A percentile compares a stretch with the other conserved stretches of the same genome.
phyloP scores from a whole-genome alignment of 2,113 vertebrate species.

The Parotia lawesii region DNA sequence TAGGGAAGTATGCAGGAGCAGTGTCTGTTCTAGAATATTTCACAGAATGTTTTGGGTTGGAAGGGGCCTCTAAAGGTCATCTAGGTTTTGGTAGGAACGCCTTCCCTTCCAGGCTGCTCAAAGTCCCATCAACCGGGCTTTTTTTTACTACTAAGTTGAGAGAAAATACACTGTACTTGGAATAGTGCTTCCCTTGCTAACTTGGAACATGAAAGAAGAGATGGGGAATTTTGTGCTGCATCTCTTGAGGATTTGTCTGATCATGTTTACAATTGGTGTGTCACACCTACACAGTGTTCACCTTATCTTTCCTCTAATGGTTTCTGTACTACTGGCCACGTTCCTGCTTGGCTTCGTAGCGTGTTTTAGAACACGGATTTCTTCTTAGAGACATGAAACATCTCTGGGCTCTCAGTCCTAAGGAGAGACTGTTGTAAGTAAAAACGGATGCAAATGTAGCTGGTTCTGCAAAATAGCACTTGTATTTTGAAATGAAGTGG shows the following conservation, averaged over 20 bases:
- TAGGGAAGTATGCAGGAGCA: not conserved
- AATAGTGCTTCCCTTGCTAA: not conserved
- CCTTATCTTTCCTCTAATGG: not conserved
- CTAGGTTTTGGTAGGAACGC: not conserved
- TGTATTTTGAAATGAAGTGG: not conserved
- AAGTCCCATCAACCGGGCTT: not conserved
- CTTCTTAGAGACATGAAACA: not conserved
- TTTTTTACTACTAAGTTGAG: not conserved
- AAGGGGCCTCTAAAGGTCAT: not conserved
- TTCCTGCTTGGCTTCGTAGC: not conserved
- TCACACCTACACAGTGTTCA: not conserved
- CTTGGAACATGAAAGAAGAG: not conserved
- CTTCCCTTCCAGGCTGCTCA: not conserved
- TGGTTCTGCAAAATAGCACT: slow-evolving; percentile 3
- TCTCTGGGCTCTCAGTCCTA: not conserved
- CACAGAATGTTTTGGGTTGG: not conserved
- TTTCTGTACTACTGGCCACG: not conserved
- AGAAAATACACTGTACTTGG: not conserved
- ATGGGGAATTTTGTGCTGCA: not conserved
- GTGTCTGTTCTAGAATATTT: not conserved
- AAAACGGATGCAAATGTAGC: not conserved
- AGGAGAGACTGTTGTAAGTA: not conserved
- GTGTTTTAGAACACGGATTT: not conserved
- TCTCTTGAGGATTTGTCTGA: not conserved
- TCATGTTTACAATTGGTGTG: not conserved